Conservation (phyloP, 2,888 invertebrate genomes). For the Smittia aterrima region DNA sequence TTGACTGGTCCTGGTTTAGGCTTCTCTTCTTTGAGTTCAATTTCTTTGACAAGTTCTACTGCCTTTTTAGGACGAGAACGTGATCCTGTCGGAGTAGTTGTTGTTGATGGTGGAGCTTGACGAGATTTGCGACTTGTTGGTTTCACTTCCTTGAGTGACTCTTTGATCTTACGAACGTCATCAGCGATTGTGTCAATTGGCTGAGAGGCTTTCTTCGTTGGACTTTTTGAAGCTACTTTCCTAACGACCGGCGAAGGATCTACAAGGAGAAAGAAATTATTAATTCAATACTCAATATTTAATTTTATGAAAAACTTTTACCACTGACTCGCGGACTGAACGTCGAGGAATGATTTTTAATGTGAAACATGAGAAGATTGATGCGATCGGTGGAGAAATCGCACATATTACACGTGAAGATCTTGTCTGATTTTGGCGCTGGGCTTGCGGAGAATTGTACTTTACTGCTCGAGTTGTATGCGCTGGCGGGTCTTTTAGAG, state of each 20-base stretch:
- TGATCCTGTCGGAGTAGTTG: not conserved
- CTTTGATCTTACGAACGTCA: slow-evolving; percentile 37
- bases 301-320: not conserved
- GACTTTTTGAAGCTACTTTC: not conserved
- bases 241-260: not conserved
- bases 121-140: not conserved
- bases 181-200: slow-evolving; percentile 20
- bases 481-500: slow-evolving; percentile 51
- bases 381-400: slow-evolving; percentile 65
- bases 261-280: not conserved
- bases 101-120: not conserved
- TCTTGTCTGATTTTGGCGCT: slow-evolving; percentile 2
- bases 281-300: not conserved
- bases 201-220: not conserved
- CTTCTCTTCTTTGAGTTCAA: not conserved
- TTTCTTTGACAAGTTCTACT: slow-evolving; percentile 1
- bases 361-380: slow-evolving; percentile 72
- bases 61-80: not conserved
- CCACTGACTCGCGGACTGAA: slow-evolving; percentile 9
- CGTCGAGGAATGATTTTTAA: slow-evolving; percentile 61
- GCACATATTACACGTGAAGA: slow-evolving; percentile 60
- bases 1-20: not conserved
- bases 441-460: slow-evolving; percentile 20
- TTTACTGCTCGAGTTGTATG: slow-evolving; percentile 27
- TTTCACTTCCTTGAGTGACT: slow-evolving; percentile 9